Evolutionary conservation across 2,888 invertebrate species (phyloP), one percentile per base, ranked within the genome.

Genomic region (Drosophila yooni): DNA sequence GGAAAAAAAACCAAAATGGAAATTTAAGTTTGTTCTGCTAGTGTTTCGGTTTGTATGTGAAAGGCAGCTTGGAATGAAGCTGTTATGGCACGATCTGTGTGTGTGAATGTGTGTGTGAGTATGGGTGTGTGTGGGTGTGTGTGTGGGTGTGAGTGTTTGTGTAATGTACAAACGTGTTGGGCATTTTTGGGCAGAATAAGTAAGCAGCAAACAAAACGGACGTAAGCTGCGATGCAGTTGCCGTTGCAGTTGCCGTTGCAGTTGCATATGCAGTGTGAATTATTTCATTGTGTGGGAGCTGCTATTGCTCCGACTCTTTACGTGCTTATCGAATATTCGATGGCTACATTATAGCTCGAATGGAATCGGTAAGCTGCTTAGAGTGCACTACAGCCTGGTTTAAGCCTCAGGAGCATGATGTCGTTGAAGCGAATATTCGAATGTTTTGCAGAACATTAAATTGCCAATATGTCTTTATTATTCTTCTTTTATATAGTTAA

Each of bases 401-500:
- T 60, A 74, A 70, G 77, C 63, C 70, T 77, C 82, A 72, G 84
- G 77, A 88, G 74, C 82, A 81, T 80, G 80, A 67, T 85, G 74
- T 75, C 74, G 71, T 57, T 82, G 60, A 56, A 76, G 38, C 62
- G 70, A 67, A 53, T 62, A 62, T 59, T 75, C 68, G 66, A 83
- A 75, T 85, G 72, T 81, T 79, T 81, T 81, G 74, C 81, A 74
- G 74, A 79, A 79, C 86, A 89, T 85, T 88, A 83, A 89, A 85
- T 83, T 85, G 88, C 74, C 83, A 88, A 82, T 88, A 79, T 88
- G 88, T 77, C 83, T 83, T 79, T 83, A 84, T 84, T 89, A 84
- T 87, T 76, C 72, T 53, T 38, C 25, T 7, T 15, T 0, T 29
- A 33, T 51, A 50, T 29, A 53, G 56, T 25, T 25, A 54, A 38